Percentiles rank a stretch among this genome's conserved stretches.
These are phyloP conservation scores for Drosophila nigritarsus DNA, from an alignment of 2,888 invertebrate species.

Conservation along the genomic window DNA sequence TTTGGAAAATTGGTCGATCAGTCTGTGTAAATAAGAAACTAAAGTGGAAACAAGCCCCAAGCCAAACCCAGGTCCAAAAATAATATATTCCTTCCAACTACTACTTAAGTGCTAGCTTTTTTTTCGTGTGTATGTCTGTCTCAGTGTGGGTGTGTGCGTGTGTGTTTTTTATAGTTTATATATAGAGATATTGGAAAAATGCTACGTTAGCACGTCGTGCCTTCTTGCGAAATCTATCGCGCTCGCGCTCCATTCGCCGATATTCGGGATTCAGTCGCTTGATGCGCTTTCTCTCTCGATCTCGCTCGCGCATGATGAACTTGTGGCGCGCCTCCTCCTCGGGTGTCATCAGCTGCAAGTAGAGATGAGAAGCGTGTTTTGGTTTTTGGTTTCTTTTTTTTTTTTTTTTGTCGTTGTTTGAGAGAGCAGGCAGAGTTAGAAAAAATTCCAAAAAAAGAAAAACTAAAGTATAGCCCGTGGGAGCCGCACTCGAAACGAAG, in stretches of 20 bases:
- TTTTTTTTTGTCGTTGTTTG: slow-evolving; percentile 5
- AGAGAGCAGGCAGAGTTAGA: slow-evolving; percentile 13
- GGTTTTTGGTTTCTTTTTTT: slow-evolving; percentile 22
- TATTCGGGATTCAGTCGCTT: slow-evolving; percentile 80
- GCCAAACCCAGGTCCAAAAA: slow-evolving; percentile 16
- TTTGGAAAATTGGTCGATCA: slow-evolving; percentile 25
- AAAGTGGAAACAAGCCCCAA: slow-evolving; percentile 9
- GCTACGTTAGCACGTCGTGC: slow-evolving; percentile 80
- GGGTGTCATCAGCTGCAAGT: slow-evolving; percentile 80
- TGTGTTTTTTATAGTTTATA: slow-evolving; percentile 51
- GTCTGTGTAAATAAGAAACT: slow-evolving; percentile 20
- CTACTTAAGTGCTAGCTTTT: slow-evolving; percentile 30
- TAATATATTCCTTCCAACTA: neutral
- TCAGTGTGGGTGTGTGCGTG: slow-evolving; percentile 20
- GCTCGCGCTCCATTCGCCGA: slow-evolving; percentile 79
- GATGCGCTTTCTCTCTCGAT: slow-evolving; percentile 80
- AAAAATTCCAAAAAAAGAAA: slow-evolving; percentile 16
- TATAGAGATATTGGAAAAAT: slow-evolving; percentile 71
- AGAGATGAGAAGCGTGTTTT: slow-evolving; percentile 74
- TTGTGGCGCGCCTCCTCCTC: slow-evolving; percentile 80
- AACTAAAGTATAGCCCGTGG: slow-evolving; percentile 17
- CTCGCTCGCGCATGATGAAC: slow-evolving; percentile 80
- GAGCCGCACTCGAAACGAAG: slow-evolving; percentile 3
- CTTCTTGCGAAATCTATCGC: slow-evolving; percentile 82
- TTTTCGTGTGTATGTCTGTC: slow-evolving; percentile 2